A percentile compares a stretch with the other conserved stretches of the same genome.
These are phyloP conservation scores for Alviniconcha strummeri DNA, from an alignment of 2,888 invertebrate genomes.

Conservation along the genomic window DNA sequence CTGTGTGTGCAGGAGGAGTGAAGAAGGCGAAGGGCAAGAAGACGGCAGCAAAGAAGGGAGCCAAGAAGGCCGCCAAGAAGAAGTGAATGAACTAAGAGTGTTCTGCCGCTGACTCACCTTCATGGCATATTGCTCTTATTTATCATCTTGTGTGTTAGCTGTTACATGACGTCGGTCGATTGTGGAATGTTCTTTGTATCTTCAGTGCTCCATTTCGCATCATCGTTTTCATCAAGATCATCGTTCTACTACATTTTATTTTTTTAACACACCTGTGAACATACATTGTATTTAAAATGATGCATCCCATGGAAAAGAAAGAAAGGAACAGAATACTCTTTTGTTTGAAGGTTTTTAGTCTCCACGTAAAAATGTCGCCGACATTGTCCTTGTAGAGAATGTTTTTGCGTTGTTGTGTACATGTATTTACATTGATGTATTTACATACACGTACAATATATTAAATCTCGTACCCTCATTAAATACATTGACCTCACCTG, in stretches of 20 bases:
- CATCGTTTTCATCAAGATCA: background rate
- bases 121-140: background rate
- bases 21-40: slow-evolving; percentile 30
- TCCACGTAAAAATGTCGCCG: too few species aligned
- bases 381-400: too few species aligned
- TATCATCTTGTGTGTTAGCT: slow-evolving; percentile 12
- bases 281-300: too few species aligned
- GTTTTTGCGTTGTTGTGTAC: too few species aligned
- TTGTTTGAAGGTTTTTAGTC: too few species aligned
- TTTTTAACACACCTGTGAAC: background rate
- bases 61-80: slow-evolving; percentile 30
- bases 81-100: slow-evolving; percentile 19
- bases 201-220: background rate
- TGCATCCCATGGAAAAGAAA: too few species aligned
- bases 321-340: too few species aligned
- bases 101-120: background rate
- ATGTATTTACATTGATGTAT: too few species aligned
- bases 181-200: background rate
- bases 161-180: slow-evolving; percentile 3
- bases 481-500: too few species aligned
- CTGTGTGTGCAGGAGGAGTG: slow-evolving; percentile 24
- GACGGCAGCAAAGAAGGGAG: slow-evolving; percentile 27
- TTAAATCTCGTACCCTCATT: too few species aligned
- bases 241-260: background rate
- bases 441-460: too few species aligned